These are phyloP conservation scores for Deroptyus accipitrinus DNA, from an alignment of 2,113 vertebrate species.

Conservation along the genomic window DNA sequence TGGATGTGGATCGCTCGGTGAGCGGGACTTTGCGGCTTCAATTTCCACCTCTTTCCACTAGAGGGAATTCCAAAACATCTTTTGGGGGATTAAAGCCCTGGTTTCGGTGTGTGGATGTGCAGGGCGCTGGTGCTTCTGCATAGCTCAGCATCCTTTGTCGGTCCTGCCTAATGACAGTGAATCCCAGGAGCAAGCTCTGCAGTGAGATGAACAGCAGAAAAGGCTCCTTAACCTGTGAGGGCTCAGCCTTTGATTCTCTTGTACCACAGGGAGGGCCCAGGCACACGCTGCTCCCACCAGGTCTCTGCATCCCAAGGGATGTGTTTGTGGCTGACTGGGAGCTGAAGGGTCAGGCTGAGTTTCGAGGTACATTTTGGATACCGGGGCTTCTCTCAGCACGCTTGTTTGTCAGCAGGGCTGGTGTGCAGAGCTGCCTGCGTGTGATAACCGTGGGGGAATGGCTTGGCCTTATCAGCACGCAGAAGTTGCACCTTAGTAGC, in stretches of 20 bases:
- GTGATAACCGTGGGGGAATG: background rate
- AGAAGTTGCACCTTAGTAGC: background rate
- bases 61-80: background rate
- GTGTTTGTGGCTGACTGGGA: background rate
- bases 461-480: background rate
- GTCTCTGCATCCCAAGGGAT: background rate
- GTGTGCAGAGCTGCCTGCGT: accelerated
- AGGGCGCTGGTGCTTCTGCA: background rate
- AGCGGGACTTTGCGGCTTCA: background rate
- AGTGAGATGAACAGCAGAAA: background rate
- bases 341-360: background rate
- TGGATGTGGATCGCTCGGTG: accelerated
- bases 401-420: background rate
- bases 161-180: accelerated
- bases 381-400: background rate
- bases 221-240: background rate
- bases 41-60: background rate
- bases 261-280: accelerated
- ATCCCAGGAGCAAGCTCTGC: background rate
- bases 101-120: background rate
- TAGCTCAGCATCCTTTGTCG: background rate
- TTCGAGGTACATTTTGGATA: background rate
- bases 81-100: background rate
- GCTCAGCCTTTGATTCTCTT: background rate
- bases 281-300: accelerated